These are phyloP conservation scores for Lagocephalus sceleratus DNA, from an alignment of 2,797 vertebrate species.

Conservation along the genomic window DNA sequence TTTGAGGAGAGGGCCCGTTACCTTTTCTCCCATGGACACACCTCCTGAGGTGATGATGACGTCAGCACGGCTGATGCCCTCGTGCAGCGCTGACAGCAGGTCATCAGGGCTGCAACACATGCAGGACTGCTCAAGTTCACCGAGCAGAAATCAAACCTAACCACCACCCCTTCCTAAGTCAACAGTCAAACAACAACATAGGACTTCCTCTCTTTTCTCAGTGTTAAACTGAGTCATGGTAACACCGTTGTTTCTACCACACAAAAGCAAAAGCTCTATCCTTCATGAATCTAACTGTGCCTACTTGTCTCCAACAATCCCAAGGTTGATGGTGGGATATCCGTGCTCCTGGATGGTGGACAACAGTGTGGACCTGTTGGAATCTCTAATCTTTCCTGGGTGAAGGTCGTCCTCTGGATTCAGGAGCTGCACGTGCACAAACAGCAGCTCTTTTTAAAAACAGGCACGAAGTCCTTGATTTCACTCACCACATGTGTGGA, in stretches of 20 bases:
- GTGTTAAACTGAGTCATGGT: too few species aligned
- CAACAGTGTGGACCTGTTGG: slow-evolving; percentile 95
- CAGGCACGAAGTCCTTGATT: neutral
- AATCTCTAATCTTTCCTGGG: slow-evolving; percentile 97
- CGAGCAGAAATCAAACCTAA: neutral
- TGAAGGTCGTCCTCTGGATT: slow-evolving; percentile 98
- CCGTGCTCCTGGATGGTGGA: slow-evolving; percentile 99
- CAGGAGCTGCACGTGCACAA: slow-evolving; percentile 79
- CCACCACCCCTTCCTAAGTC: too few species aligned
- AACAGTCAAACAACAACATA: too few species aligned
- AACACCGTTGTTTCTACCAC: too few species aligned
- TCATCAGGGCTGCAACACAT: slow-evolving; percentile 88
- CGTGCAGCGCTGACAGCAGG: slow-evolving; percentile 95
- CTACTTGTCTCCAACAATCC: slow-evolving; percentile 97
- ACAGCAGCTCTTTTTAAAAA: neutral
- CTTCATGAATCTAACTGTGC: neutral
- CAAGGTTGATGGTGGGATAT: slow-evolving; percentile 97
- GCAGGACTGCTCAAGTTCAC: neutral
- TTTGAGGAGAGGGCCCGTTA: slow-evolving; percentile 45
- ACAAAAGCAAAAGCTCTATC: neutral
- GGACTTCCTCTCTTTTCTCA: too few species aligned
- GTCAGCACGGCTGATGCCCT: slow-evolving; percentile 97
- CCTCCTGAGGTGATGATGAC: slow-evolving; percentile 99
- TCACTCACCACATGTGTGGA: too few species aligned
- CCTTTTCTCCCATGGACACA: slow-evolving; percentile 99